Percentiles rank a stretch among this genome's conserved stretches.
Evolutionary conservation across 2,888 invertebrate species (phyloP).

Genomic region (Dicycla oo): DNA sequence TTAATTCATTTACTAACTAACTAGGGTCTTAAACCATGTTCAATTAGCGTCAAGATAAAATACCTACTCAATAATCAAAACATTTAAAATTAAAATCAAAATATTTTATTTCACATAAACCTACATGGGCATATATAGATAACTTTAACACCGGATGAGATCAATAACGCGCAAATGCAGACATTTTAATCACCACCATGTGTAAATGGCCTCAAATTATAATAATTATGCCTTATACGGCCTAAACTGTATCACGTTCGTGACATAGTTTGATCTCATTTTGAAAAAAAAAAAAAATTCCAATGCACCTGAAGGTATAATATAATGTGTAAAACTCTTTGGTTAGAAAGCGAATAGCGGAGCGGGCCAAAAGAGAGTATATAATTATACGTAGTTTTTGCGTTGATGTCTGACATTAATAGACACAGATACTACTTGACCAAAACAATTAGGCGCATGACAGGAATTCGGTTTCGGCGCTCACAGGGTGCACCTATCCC

Average conservation of each 20-base stretch:
- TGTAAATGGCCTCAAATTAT: slow-evolving; percentile 62
- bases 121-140: too few species aligned
- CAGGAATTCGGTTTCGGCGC: too few species aligned
- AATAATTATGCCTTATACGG: slow-evolving; percentile 62
- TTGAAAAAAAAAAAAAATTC: slow-evolving; percentile 54
- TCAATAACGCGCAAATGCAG: slow-evolving; percentile 54
- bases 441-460: too few species aligned
- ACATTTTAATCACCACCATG: slow-evolving; percentile 42
- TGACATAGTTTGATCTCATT: slow-evolving; percentile 54
- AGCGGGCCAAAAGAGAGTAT: not conserved
- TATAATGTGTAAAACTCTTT: not conserved
- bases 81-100: not conserved
- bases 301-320: slow-evolving; percentile 27
- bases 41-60: not conserved
- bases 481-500: too few species aligned
- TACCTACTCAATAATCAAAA: not conserved
- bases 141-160: slow-evolving; percentile 56
- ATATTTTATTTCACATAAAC: too few species aligned
- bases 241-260: slow-evolving; percentile 55
- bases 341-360: slow-evolving; percentile 9
- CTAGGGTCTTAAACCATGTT: not conserved
- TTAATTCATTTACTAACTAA: not conserved
- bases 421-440: not conserved
- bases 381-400: too few species aligned
- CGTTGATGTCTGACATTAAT: too few species aligned